Conservation (phyloP, 23 tunicate genomes). For the Clavelina lepadiformis region DNA sequence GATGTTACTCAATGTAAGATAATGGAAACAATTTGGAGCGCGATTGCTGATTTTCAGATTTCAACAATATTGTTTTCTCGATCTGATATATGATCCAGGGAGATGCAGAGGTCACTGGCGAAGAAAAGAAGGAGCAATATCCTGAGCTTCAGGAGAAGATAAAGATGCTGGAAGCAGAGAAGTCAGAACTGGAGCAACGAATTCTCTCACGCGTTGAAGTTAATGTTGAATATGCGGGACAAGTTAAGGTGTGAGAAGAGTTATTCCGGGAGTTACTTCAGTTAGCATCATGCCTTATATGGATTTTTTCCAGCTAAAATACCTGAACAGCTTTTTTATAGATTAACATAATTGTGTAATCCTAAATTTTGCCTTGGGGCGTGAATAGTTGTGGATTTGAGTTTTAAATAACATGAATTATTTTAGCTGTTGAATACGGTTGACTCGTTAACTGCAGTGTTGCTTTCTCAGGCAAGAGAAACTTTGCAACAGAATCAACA, state of each 20-base stretch:
- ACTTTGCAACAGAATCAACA: conserved; percentile 29
- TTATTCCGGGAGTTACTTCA: too few relatives aligned
- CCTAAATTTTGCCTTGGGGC: too few relatives aligned
- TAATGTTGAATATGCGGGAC: background rate
- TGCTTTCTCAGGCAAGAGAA: conserved; percentile 43
- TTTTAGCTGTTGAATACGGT: too few relatives aligned
- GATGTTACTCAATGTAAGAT: background rate
- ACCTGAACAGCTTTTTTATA: too few relatives aligned
- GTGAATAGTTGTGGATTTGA: too few relatives aligned
- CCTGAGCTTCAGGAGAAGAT: conserved; percentile 47
- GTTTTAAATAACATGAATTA: too few relatives aligned
- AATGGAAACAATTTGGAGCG: background rate
- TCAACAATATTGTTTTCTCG: too few relatives aligned
- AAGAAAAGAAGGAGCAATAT: conserved; percentile 3
- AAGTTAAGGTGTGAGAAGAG: conserved; percentile 5
- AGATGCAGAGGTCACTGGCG: conserved; percentile 10
- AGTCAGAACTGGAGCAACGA: conserved; percentile 43
- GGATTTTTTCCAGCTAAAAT: too few relatives aligned
- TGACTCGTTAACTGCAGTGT: too few relatives aligned
- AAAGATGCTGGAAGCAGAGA: conserved; percentile 42
- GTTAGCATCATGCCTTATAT: too few relatives aligned
- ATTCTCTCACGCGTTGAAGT: too few relatives aligned
- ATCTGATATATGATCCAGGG: conserved; percentile 28
- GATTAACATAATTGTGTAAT: too few relatives aligned
- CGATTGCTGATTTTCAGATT: background rate